Evolutionary conservation across 2,113 vertebrate species (phyloP).

Genomic region (Monopterus albus): DNA sequence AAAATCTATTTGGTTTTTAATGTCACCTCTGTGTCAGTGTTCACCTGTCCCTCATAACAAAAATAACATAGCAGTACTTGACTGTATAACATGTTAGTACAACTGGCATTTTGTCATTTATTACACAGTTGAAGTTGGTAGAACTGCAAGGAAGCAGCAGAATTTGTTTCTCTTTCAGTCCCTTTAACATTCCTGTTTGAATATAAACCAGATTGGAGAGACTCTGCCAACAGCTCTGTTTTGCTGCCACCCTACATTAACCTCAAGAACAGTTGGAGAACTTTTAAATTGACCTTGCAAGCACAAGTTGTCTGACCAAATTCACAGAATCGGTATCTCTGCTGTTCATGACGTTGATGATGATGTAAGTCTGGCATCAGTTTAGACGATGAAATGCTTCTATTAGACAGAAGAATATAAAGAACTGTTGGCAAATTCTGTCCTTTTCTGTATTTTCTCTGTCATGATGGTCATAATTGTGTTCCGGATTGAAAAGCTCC

Average conservation of each 20-base stretch:
- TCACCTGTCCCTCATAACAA: not conserved
- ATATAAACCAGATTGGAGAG: constrained; percentile 30
- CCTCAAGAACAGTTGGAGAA: not conserved
- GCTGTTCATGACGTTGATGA: not conserved
- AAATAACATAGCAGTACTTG: not conserved
- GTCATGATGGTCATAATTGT: constrained; percentile 12
- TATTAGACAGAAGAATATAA: not conserved
- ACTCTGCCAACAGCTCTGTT: constrained; percentile 35
- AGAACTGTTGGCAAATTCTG: constrained; percentile 37
- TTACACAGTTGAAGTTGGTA: not conserved
- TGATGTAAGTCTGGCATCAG: not conserved
- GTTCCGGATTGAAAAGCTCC: constrained; percentile 53
- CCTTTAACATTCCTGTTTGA: constrained; percentile 17
- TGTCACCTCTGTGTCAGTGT: too few relatives aligned
- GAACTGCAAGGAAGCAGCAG: not conserved
- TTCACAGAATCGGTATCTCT: constrained; percentile 3
- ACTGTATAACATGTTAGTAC: not conserved
- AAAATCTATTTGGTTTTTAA: too few relatives aligned
- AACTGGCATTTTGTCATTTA: not conserved
- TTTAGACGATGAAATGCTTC: not conserved
- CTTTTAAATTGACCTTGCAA: not conserved
- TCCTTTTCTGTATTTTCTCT: constrained; percentile 22
- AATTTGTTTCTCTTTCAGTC: constrained; percentile 2
- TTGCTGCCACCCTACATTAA: not conserved
- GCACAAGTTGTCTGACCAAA: constrained; percentile 1